These are phyloP conservation scores for Neosilurus mollespiculum DNA, from an alignment of 2,797 vertebrate genomes.

Conservation along the genomic window DNA sequence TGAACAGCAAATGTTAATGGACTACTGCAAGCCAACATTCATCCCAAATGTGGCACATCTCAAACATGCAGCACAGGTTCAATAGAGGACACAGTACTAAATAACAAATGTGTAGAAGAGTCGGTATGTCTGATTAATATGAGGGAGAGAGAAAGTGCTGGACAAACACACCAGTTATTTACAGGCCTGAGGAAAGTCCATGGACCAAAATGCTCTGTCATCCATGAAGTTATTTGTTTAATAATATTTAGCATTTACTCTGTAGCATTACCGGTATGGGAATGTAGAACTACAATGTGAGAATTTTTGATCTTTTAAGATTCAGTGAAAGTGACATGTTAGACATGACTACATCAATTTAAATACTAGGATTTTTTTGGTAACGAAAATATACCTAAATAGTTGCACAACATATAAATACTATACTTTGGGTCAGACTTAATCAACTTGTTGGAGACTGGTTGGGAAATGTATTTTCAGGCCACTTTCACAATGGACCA, in stretches of 20 bases:
- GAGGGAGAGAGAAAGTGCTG: conserved; percentile 62
- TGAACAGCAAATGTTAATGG: conserved; percentile 36
- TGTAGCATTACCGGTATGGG: not conserved
- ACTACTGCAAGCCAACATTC: conserved; percentile 34
- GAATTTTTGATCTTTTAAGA: not conserved
- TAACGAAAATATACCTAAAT: not conserved
- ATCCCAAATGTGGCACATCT: conserved; percentile 19
- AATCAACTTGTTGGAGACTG: not conserved
- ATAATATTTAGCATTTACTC: not conserved
- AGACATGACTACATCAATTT: not conserved
- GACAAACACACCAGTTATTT: conserved; percentile 64
- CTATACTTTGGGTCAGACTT: not conserved
- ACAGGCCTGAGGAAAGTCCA: conserved; percentile 65
- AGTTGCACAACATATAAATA: not conserved
- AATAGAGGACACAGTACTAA: conserved; percentile 28
- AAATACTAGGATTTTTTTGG: not conserved
- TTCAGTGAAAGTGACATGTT: not conserved
- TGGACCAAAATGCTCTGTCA: conserved; percentile 42
- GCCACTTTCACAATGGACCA: not conserved
- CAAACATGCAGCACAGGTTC: conserved; percentile 44
- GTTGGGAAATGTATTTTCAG: not conserved
- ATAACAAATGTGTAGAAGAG: conserved; percentile 23
- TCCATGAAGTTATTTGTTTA: conserved; percentile 19
- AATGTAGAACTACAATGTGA: not conserved
- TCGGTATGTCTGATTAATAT: conserved; percentile 35